Evolutionary conservation across 2,888 invertebrate species (phyloP).

Genomic region (Oligia fasciuncula): DNA sequence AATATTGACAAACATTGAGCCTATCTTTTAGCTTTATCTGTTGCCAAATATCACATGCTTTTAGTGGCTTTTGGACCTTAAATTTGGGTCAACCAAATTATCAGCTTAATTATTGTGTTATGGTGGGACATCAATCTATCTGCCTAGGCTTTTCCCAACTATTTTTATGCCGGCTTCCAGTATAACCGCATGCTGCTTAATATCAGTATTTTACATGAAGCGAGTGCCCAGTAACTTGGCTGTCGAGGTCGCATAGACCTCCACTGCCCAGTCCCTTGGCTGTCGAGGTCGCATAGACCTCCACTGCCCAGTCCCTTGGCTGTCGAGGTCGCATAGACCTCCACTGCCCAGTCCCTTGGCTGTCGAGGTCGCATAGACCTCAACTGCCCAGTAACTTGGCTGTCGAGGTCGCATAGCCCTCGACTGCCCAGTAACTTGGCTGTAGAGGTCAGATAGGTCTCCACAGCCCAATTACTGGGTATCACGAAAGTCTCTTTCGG

Average conservation of each 20-base stretch:
- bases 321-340: too few relatives aligned
- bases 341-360: background rate
- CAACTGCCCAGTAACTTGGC: background rate
- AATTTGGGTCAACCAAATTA: too few relatives aligned
- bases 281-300: too few relatives aligned
- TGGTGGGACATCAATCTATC: background rate
- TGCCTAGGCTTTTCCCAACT: background rate
- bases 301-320: background rate
- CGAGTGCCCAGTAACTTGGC: background rate
- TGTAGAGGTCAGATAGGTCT: too few relatives aligned
- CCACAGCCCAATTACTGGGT: background rate
- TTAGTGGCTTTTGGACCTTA: background rate
- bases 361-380: too few relatives aligned
- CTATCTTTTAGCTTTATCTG: background rate
- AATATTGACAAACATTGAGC: background rate
- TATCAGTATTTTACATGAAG: background rate
- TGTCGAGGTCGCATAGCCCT: too few relatives aligned
- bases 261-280: too few relatives aligned
- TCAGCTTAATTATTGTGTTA: background rate
- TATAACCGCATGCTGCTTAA: background rate
- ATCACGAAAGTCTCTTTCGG: background rate
- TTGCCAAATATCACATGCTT: conserved; percentile 29
- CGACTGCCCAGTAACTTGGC: background rate
- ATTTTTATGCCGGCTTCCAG: background rate
- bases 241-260: too few relatives aligned